Base-by-base conservation (phyloP, 2,888 invertebrate species). In the Malacosoma neustria region DNA sequence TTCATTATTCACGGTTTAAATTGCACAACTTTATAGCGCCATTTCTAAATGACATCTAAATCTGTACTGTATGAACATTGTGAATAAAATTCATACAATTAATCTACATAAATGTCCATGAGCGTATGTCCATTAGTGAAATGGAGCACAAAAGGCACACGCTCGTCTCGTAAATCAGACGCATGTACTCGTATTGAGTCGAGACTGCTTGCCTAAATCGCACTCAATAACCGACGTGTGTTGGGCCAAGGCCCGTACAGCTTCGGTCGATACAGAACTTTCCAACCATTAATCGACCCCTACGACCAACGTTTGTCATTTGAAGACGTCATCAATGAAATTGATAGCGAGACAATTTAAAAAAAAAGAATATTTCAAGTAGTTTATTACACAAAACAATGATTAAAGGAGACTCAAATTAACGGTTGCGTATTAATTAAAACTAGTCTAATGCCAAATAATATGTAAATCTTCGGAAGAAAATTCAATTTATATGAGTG, bases 41-140 rank as follows among this genome's bases (percentile, higher is more conserved):
- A 84, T 85, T 84, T 82, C 82, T 80, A 85, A 85, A 84, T 85
- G 85, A 85, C 85, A 81, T 84, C 85, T 84, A 84, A 85, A 84
- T 84, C 84, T 84, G 84, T 84, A 82, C 71, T 84, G 84, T 84
- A 84, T 85, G 84, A 85, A 84, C 85, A 84, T 84, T 81, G 84
- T 85, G 84, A 84, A 85, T 85, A 84, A 85, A 85, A 85, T 85
- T 85, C 71, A 85, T 84, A 82, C 84, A 84, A 85, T 85, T 84
- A 85, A 84, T 85, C 85, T 84, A 85, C 84, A 85, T 84, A 85
- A 85, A 84, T 81, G 85, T 85, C 82, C 77, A 75, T 84, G 84
- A 81, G 81, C 84, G 84, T 79, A 76, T 75, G 82, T 82, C 82
- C 85, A 85, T 85, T 85, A 85, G 82, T 85, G 74, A 84, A 76